Evolutionary conservation across 2,888 invertebrate genomes (phyloP), one percentile per base, ranked within the genome.

Genomic region (Thelaira solivaga): DNA sequence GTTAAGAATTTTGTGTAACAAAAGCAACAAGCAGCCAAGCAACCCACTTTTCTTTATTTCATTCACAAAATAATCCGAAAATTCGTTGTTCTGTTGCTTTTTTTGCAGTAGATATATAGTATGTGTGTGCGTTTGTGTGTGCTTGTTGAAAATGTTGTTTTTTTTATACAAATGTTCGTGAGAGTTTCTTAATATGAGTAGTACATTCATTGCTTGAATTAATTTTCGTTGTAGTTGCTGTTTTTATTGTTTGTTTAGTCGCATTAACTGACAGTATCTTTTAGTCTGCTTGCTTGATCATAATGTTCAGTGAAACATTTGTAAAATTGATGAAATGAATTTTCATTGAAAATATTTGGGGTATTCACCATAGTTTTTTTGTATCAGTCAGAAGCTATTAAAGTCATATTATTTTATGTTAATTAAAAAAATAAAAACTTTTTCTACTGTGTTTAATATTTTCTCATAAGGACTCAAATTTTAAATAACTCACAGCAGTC

Each of bases 1-100:
- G 29, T 65, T 43, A 55, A 55, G 34, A 55, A 55, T 45, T 45
- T 34, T 13, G n/a, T 16, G 29, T n/a, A 26, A 45, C 11, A 62
- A 45, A 31, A 31, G 8, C 16, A 47, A 34, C 20, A 68, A 53
- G 5, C 16, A 57, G 29, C 5, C 34, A 16, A 43, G 16, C 49
- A 43, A 67, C 65, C 71, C 41, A 61, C 53, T 76, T 72, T 65
- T 39, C 31, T 20, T 55, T 53, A 2, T 39, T 11, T 8, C 24
- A 11, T 16, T 10, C 24, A 34, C 6, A 31, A 55, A 43, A 29
- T 31, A n/a, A 64, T 34, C 45, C 62, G 45, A 29, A 53, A 69
- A 41, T n/a, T 41, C 24, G 49, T 49, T 49, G 29, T 31, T 69
- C 4, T 29, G 3, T 4, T 45, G 16, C 34, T 8, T 45, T 51